Percentiles rank a stretch among this genome's conserved stretches.
Evolutionary conservation across 2,888 invertebrate genomes (phyloP).

Genomic region (Sisyra nigra): DNA sequence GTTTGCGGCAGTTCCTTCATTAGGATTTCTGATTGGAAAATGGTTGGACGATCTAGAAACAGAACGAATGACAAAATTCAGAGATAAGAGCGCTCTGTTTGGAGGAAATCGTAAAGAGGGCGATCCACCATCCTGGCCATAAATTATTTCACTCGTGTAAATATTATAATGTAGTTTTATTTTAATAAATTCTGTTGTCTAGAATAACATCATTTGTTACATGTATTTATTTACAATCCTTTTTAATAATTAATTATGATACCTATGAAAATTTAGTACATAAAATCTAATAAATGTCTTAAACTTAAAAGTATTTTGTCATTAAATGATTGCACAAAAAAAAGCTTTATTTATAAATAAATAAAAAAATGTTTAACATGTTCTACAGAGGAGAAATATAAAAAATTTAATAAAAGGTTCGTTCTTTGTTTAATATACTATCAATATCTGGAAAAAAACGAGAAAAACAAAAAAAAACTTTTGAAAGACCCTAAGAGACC

Average conservation of each 20-base stretch:
- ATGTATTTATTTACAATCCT: not conserved
- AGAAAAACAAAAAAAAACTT: no score
- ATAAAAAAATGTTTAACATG: no score
- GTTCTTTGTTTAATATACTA: no score
- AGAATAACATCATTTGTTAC: not conserved
- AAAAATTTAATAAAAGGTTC: no score
- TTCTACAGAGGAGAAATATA: no score
- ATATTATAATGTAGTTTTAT: constrained; percentile 1
- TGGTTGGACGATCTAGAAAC: constrained; percentile 53
- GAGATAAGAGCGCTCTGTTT: constrained; percentile 68
- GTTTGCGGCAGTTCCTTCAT: constrained; percentile 34
- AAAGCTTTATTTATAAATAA: no score
- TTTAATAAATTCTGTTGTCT: not conserved
- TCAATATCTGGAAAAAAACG: no score
- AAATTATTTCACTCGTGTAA: not conserved
- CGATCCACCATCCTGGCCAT: constrained; percentile 58
- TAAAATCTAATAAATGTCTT: not conserved
- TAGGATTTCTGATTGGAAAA: constrained; percentile 42
- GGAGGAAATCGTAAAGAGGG: constrained; percentile 46
- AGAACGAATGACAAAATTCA: constrained; percentile 49
- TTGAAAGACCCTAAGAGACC: no score
- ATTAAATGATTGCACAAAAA: no score
- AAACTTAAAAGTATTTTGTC: no score
- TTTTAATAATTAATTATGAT: not conserved
- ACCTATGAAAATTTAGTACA: not conserved